These are phyloP conservation scores for Procavia capensis DNA, from an alignment of 2,113 vertebrate species.

Conservation along the genomic window DNA sequence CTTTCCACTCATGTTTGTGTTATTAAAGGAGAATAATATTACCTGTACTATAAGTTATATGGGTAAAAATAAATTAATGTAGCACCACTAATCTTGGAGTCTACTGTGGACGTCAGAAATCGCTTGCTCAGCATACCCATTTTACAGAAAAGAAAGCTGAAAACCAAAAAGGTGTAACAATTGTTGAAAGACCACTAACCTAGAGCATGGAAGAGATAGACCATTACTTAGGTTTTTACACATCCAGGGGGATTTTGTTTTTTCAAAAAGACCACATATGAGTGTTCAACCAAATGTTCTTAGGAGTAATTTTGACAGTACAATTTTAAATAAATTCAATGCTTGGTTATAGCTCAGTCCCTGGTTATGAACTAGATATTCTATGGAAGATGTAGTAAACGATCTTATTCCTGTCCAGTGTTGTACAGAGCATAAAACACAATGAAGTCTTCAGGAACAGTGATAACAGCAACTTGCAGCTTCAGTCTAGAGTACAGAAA, in stretches of 20 bases:
- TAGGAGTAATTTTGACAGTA: conserved; percentile 35
- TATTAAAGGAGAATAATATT: conserved; percentile 48
- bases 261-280: neutral
- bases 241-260: neutral
- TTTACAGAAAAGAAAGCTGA: neutral
- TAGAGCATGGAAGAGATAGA: conserved; percentile 28
- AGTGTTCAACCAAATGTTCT: conserved; percentile 44
- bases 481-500: neutral
- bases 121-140: neutral
- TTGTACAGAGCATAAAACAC: neutral
- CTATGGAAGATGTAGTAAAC: conserved; percentile 44
- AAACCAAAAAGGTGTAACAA: neutral
- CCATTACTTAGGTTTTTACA: conserved; percentile 27
- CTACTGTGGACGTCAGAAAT: neutral
- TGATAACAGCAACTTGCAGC: neutral
- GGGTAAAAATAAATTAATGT: neutral
- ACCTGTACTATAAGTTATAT: neutral
- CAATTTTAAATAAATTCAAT: conserved; percentile 51
- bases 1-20: neutral
- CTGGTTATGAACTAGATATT: conserved; percentile 22
- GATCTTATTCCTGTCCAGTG: conserved; percentile 2
- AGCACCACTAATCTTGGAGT: neutral
- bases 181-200: conserved; percentile 5
- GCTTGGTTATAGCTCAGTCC: conserved; percentile 29
- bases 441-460: neutral